These are phyloP conservation scores for Alauda arvensis DNA, from an alignment of 2,797 vertebrate species.

Conservation along the genomic window DNA sequence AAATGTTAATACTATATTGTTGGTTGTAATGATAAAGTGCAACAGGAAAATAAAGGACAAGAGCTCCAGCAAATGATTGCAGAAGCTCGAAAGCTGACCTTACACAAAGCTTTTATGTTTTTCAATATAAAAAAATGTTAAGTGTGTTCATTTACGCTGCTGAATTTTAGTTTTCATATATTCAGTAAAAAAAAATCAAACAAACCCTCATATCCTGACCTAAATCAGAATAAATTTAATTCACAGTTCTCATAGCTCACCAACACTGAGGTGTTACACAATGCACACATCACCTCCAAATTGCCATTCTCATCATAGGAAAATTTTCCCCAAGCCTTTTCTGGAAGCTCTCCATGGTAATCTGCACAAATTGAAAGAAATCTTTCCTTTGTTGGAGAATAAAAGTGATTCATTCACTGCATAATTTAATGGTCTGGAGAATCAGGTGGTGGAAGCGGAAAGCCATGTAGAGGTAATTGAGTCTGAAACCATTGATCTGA, in stretches of 20 bases:
- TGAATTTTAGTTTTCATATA: not conserved
- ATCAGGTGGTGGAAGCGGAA: constrained; percentile 15
- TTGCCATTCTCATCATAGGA: not conserved
- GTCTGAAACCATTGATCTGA: constrained; percentile 44
- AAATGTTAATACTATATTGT: not conserved
- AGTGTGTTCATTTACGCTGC: not conserved
- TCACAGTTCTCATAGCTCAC: not conserved
- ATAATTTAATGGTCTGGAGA: constrained; percentile 44
- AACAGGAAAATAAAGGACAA: not conserved
- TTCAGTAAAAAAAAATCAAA: not conserved
- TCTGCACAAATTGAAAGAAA: constrained; percentile 51
- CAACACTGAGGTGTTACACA: not conserved
- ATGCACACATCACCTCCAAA: not conserved
- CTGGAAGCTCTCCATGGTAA: constrained; percentile 37
- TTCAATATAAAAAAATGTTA: not conserved
- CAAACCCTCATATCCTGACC: not conserved
- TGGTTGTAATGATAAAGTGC: not conserved
- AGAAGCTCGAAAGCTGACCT: not conserved
- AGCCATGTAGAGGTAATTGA: constrained; percentile 28
- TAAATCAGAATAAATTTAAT: not conserved
- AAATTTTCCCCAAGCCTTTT: not conserved
- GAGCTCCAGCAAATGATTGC: not conserved
- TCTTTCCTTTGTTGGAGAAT: constrained; percentile 11
- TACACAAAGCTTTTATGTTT: not conserved
- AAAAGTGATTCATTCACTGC: constrained; percentile 32